Base-by-base conservation (phyloP, 2,113 vertebrate species). In the Brienomyrus longianalis region DNA sequence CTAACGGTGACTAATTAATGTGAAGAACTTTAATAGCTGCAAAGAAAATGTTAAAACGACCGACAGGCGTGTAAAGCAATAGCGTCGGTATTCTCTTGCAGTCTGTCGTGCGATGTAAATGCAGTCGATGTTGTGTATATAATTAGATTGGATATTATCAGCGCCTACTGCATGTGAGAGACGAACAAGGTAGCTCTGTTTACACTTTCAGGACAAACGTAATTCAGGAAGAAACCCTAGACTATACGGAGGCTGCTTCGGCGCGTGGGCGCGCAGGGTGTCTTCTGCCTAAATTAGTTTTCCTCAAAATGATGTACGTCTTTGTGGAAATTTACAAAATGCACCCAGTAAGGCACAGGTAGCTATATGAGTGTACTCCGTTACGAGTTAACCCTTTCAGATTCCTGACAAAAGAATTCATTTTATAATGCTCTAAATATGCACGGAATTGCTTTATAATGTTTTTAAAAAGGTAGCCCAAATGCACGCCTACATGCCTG, bases 111-210 rank as follows among this genome's bases (percentile, higher is more conserved):
- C 87, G 86, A 89, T 66, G 66, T 92, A 91, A 92, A 91, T 90
- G 90, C 90, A 39, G n/a, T 70, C 50, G 66, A 91, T 92, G 89
- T 94, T 92, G 92, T 92, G 88, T 90, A 90, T 91, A 90, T 93
- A 91, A 92, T 94, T 90, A 87, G 90, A 88, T 88, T 21, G 88
- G 45, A 88, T 85, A 74, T 91, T 87, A 89, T 88, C 89, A 87
- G 93, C 85, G 91, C 70, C 90, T 74, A 52, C 66, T 54, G 70
- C 62, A 70, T 47, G 84, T 54, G 62, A 91, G 91, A 90, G 77
- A 90, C 89, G 89, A 92, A 93, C 93, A 93, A 93, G 90, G 90
- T 74, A n/a, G 54, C 91, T 93, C 91, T 93, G 92, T 94, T 93
- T 88, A 88, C 84, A 52, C 45, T 35, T 59, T 51, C 59, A 88